Evolutionary conservation across 2,797 vertebrate genomes (phyloP), one percentile per base, ranked within the genome.

Genomic region (Brachyrhaphis roseni): DNA sequence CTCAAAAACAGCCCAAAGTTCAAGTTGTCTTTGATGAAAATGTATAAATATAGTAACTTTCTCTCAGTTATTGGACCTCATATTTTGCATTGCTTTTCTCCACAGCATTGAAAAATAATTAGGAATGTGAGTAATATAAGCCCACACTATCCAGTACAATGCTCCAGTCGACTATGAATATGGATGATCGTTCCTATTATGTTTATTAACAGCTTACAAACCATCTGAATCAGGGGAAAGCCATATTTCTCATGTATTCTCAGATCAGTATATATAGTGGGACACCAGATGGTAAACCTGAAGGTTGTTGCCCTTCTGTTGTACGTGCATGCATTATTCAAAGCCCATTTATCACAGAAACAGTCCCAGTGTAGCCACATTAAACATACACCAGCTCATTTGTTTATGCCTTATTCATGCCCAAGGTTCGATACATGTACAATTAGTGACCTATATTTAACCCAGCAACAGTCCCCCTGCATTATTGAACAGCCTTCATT

Each of bases 271-370:
- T 82, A 75, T 34, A 53, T 62, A 74, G 72, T 75, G 83, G 86
- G 77, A 89, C 86, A 85, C 72, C 93, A 93, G 93, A 92, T 91
- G 91, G 92, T 80, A 83, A 87, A 90, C 82, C 80, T 90, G 84
- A 93, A 92, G 89, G 89, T 90, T 94, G 88, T 78, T 88, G 92
- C 82, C 88, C 85, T 77, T 81, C 66, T 47, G 71, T 87, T 87
- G 86, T 89, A 90, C 84, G 45, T 81, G 76, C 88, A 92, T 93
- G 82, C 86, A 93, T 93, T 93, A 94, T 93, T 93, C 91, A 94
- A 79, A 91, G 82, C 75, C 81, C 89, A 92, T 93, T 92, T 80
- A 93, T 93, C 91, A 94, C 88, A 87, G 82, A 81, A 83, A 81
- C 88, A 84, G 79, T 90, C 87, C 80, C 88, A 51, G 83, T 76